Base-by-base conservation (phyloP, 2,888 invertebrate species). In the Miltochrista miniata region DNA sequence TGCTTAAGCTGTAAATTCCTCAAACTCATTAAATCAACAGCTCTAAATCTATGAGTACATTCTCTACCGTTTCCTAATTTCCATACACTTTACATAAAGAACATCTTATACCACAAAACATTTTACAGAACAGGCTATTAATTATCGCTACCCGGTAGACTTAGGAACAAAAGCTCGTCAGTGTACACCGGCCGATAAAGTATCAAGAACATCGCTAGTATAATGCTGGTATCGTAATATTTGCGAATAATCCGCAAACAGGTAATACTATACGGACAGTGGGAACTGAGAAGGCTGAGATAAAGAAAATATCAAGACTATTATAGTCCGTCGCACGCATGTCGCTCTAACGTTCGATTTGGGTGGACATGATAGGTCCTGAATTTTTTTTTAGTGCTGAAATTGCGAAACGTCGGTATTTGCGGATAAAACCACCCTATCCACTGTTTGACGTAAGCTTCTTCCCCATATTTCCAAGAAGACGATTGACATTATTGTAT, bases 261-360 rank as follows among this genome's bases (percentile, higher is more conserved):
- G 83, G 90, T 89, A 90, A 87, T 81, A 81, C 76, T 87, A 86
- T 78, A 79, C 81, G 68, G 62, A 63, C 68, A 74, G 74, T 72
- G 76, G 71, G 78, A 77, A 77, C 79, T 73, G 79, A 75, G 74
- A 74, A 76, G 70, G 71, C 54, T 67, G 73, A 88, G 90, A 91
- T 91, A 91, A 90, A 91, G 90, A 90, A 88, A 90, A 88, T 90
- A 91, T 90, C 90, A 91, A 87, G 87, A 87, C 87, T 87, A 87
- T 90, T 90, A 90, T 80, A 80, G 79, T 85, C 81, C 85, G 90
- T 89, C 89, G 83, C 79, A 87, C 72, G 87, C 85, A 81, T 81
- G 82, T 88, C 88, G 70, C 61, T 90, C 87, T 57, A 1, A 13
- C 52, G 66, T 50, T 60, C 14, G 72, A 44, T 49, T 76, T 37